These are phyloP conservation scores for Aldrovandia affinis DNA, from an alignment of 2,797 vertebrate genomes.

Conservation along the genomic window DNA sequence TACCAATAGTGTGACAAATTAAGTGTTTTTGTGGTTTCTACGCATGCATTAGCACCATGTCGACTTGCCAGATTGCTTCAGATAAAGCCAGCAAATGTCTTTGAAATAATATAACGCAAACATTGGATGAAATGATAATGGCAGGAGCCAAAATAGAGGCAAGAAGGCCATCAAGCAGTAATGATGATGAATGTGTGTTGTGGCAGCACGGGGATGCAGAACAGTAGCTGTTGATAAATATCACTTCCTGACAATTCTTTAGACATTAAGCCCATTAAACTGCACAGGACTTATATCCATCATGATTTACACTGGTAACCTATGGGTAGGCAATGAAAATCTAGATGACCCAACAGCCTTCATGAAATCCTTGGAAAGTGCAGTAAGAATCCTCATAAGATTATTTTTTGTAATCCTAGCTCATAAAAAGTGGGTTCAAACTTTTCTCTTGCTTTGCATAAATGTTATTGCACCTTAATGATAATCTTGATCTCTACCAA, in stretches of 20 bases:
- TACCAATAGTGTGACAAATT: not conserved
- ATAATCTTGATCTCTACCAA: not conserved
- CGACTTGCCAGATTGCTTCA: not conserved
- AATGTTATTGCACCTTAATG: not conserved
- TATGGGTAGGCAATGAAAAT: no score
- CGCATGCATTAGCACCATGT: not conserved
- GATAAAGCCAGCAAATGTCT: slow-evolving; percentile 7
- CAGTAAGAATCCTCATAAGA: not conserved
- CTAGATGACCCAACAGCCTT: not conserved
- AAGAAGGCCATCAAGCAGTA: not conserved
- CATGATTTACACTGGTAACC: no score
- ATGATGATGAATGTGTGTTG: slow-evolving; percentile 21
- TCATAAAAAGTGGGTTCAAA: not conserved
- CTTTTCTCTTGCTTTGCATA: not conserved
- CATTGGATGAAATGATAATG: slow-evolving; percentile 13
- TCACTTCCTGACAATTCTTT: not conserved
- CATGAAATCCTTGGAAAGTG: not conserved
- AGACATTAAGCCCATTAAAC: not conserved
- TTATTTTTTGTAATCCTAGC: not conserved
- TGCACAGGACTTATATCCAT: not conserved
- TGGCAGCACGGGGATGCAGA: not conserved
- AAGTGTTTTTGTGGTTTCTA: not conserved
- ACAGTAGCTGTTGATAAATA: slow-evolving; percentile 9
- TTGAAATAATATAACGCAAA: slow-evolving; percentile 2
- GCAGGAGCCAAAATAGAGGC: slow-evolving; percentile 1